Evolutionary conservation across 2,888 invertebrate genomes (phyloP).

Genomic region (Ganaspis brasiliensis): DNA sequence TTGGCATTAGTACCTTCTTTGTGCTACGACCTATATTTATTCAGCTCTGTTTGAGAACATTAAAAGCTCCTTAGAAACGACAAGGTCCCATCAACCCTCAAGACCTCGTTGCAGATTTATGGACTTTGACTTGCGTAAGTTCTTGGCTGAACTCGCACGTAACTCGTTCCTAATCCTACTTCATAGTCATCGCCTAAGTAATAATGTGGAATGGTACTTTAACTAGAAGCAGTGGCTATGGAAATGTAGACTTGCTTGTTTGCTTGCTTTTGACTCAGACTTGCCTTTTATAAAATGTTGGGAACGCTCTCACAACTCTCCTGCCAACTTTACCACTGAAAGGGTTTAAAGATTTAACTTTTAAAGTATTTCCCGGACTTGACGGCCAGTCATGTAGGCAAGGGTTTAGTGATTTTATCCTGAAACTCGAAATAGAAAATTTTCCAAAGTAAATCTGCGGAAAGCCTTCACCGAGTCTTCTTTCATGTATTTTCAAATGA

Average conservation of each 20-base stretch:
- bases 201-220: slow-evolving; percentile 34
- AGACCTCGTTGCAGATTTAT: slow-evolving; percentile 41
- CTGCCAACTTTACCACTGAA: slow-evolving; percentile 19
- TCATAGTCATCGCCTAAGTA: slow-evolving; percentile 43
- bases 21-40: slow-evolving; percentile 7
- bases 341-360: slow-evolving; percentile 16
- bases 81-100: slow-evolving; percentile 29
- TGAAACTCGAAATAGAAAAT: slow-evolving; percentile 3
- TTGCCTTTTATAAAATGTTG: slow-evolving; percentile 34
- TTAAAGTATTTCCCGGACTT: slow-evolving; percentile 13
- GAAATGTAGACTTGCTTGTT: slow-evolving; percentile 32
- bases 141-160: slow-evolving; percentile 32
- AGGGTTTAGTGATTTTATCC: slow-evolving; percentile 4
- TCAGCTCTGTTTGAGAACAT: slow-evolving; percentile 3
- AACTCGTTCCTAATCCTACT: slow-evolving; percentile 40
- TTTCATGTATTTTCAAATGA: neutral
- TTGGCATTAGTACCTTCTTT: neutral
- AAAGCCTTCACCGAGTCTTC: neutral
- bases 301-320: slow-evolving; percentile 3
- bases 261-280: slow-evolving; percentile 39
- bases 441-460: neutral
- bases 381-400: slow-evolving; percentile 3
- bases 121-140: slow-evolving; percentile 41
- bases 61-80: slow-evolving; percentile 1
- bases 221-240: slow-evolving; percentile 31